phyloP scores from a whole-genome alignment of 2,888 invertebrate genomes.

The Diarsia rubi region DNA sequence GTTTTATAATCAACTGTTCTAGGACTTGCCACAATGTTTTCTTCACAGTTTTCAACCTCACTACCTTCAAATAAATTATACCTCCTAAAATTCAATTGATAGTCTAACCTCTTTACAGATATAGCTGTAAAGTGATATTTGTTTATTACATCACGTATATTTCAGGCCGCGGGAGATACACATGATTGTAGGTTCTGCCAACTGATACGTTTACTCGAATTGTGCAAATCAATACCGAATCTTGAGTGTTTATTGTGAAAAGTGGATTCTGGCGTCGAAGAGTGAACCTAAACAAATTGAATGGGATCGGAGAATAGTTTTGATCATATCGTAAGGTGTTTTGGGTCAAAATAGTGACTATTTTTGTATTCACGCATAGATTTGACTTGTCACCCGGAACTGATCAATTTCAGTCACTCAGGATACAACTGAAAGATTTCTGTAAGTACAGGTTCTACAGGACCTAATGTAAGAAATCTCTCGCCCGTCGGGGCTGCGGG shows the following conservation, averaged over 20 bases:
- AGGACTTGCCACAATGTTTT: neutral
- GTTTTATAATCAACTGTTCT: neutral
- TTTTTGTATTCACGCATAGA: neutral
- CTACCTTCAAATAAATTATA: neutral
- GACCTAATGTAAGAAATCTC: no score
- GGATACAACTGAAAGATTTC: neutral
- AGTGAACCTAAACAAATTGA: neutral
- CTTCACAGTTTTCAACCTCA: neutral
- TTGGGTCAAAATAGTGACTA: neutral
- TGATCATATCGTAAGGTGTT: neutral
- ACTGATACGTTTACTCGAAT: conserved; percentile 29
- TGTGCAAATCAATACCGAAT: conserved; percentile 16
- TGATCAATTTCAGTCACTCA: no score
- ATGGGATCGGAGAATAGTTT: conserved; percentile 3
- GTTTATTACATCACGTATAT: conserved; percentile 3
- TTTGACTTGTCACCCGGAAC: neutral
- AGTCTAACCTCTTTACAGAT: neutral
- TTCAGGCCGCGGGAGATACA: neutral
- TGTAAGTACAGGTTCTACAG: no score
- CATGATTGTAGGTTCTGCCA: conserved; percentile 17
- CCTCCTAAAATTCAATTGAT: conserved; percentile 6
- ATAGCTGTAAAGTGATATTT: conserved; percentile 6
- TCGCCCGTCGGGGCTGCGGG: no score
- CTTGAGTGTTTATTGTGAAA: conserved; percentile 34
- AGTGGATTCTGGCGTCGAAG: conserved; percentile 10